These are phyloP conservation scores for Epinephelus moara DNA, from an alignment of 2,113 vertebrate species.

Conservation along the genomic window DNA sequence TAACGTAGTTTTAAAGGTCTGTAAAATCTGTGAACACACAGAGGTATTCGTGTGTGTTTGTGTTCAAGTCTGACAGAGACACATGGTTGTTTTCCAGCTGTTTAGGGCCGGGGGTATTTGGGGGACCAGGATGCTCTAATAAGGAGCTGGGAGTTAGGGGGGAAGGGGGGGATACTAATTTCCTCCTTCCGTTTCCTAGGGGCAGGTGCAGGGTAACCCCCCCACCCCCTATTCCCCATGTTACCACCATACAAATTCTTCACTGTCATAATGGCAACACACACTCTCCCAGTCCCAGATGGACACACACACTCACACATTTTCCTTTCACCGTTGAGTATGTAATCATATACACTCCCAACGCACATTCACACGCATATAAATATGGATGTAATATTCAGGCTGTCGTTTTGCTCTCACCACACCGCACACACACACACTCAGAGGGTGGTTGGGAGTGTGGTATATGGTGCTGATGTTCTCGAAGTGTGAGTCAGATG, in stretches of 20 bases:
- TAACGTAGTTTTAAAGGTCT: neutral
- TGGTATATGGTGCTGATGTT: conserved; percentile 55
- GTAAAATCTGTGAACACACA: neutral
- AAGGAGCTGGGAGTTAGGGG: conserved; percentile 15
- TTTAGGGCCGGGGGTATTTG: conserved; percentile 33
- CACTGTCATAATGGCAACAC: conserved; percentile 50
- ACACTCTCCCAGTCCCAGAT: conserved; percentile 35
- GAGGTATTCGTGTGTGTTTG: neutral
- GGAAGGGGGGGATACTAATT: conserved; percentile 54
- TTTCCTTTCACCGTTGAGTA: conserved; percentile 31
- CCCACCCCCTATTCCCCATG: neutral
- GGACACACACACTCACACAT: conserved; percentile 25
- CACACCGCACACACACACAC: neutral
- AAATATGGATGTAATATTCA: conserved; percentile 49
- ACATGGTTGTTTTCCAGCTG: conserved; percentile 67
- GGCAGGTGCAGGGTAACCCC: conserved; percentile 77
- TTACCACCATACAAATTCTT: conserved; percentile 45
- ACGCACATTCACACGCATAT: conserved; percentile 34
- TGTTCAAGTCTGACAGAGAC: conserved; percentile 21
- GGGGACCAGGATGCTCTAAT: conserved; percentile 48
- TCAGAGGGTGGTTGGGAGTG: neutral
- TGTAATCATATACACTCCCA: conserved; percentile 55
- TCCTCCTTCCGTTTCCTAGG: conserved; percentile 74
- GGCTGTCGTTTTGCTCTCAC: conserved; percentile 35
- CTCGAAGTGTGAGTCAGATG: conserved; percentile 74